Evolutionary conservation across 2,888 invertebrate genomes (phyloP).

Genomic region (Bimastos eiseni): DNA sequence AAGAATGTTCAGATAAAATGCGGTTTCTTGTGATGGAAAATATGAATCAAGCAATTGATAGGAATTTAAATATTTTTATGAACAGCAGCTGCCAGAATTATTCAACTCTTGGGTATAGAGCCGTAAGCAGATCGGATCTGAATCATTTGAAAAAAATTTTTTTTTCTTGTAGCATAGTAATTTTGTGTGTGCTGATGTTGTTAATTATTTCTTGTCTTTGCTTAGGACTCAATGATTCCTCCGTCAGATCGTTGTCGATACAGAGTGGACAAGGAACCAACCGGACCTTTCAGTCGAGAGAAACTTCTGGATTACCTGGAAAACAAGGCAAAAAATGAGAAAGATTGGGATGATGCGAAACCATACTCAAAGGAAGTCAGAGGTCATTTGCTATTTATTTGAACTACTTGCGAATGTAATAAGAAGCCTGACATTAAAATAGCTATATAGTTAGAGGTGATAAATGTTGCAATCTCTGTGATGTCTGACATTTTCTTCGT

Average conservation of each 20-base stretch:
- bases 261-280: slow-evolving; percentile 90
- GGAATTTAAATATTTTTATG: too few species aligned
- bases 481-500: background rate
- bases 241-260: slow-evolving; percentile 93
- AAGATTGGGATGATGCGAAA: slow-evolving; percentile 92
- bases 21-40: too few species aligned
- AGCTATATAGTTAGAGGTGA: background rate
- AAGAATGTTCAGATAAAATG: too few species aligned
- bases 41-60: too few species aligned
- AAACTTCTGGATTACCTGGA: slow-evolving; percentile 67
- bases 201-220: background rate
- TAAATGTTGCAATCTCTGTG: background rate
- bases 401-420: background rate
- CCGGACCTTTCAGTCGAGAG: slow-evolving; percentile 92
- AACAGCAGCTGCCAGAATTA: too few species aligned
- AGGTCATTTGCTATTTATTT: slow-evolving; percentile 65
- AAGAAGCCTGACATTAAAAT: background rate
- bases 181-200: background rate
- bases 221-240: slow-evolving; percentile 91
- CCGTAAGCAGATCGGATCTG: too few species aligned
- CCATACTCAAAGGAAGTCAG: slow-evolving; percentile 83
- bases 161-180: background rate
- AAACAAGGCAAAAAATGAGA: slow-evolving; percentile 95
- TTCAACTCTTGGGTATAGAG: too few species aligned
- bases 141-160: too few species aligned